Evolutionary conservation across 2,888 invertebrate genomes (phyloP).

Genomic region (Drosophila pseudotakahashii): DNA sequence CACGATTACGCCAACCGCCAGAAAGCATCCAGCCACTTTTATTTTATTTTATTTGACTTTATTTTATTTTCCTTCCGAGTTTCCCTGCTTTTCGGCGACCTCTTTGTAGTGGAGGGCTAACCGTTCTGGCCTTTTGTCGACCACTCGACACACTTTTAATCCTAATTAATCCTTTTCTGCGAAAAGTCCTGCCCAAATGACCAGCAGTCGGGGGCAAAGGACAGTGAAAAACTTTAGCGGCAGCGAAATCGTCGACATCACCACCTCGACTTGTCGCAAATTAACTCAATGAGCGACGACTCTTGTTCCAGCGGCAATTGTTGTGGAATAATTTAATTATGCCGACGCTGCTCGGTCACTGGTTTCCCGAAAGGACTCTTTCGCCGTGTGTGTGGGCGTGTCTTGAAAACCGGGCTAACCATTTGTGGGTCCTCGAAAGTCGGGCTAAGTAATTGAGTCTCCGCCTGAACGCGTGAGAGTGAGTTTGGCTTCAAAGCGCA

Average conservation of each 20-base stretch:
- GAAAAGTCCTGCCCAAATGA: conserved; percentile 40
- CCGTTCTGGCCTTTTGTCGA: conserved; percentile 25
- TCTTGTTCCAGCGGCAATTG: conserved; percentile 50
- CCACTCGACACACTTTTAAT: conserved; percentile 54
- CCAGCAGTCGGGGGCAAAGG: conserved; percentile 33
- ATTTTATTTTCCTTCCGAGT: conserved; percentile 6
- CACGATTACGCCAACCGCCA: conserved; percentile 59
- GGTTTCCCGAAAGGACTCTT: conserved; percentile 23
- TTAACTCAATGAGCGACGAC: conserved; percentile 71
- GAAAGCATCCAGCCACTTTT: conserved; percentile 21
- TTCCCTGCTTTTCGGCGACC: conserved; percentile 23
- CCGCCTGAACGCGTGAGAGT: conserved; percentile 1
- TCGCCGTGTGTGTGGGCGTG: conserved; percentile 18
- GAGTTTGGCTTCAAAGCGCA: conserved; percentile 27
- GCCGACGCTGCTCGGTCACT: conserved; percentile 25
- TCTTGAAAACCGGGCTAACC: conserved; percentile 12
- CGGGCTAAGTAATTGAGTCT: conserved; percentile 32
- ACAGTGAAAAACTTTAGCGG: conserved; percentile 33
- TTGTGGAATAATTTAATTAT: conserved; percentile 73
- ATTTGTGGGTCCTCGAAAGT: conserved; percentile 23
- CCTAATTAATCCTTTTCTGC: conserved; percentile 54
- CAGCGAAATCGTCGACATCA: conserved; percentile 53
- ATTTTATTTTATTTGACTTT: conserved; percentile 14
- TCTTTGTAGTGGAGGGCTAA: conserved; percentile 27
- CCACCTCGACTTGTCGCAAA: conserved; percentile 66